Conservation (phyloP, 2,888 invertebrate species). For the Urechis unicinctus region DNA sequence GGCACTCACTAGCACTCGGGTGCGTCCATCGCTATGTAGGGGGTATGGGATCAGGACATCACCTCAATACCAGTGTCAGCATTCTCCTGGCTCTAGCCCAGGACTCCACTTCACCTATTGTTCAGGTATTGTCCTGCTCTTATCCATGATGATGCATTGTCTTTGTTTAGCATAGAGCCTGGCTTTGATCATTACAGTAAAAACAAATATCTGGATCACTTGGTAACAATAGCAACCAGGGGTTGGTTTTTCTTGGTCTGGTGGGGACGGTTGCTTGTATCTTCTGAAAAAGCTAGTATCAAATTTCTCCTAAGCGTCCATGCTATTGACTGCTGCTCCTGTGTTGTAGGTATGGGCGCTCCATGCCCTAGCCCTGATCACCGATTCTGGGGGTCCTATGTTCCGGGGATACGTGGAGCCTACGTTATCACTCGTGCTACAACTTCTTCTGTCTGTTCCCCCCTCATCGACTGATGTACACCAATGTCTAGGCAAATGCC, state of each 20-base stretch:
- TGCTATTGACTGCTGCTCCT: neutral
- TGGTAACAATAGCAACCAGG: neutral
- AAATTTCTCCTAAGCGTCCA: neutral
- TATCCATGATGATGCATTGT: neutral
- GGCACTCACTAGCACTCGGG: conserved; percentile 86
- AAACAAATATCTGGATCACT: neutral
- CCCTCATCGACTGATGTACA: conserved; percentile 83
- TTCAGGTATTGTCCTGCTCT: conserved; percentile 63
- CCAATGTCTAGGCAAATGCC: conserved; percentile 83
- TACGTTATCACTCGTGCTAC: conserved; percentile 80
- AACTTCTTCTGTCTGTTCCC: conserved; percentile 81
- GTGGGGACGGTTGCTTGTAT: no score
- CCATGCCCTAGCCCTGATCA: conserved; percentile 88
- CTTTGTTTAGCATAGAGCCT: neutral
- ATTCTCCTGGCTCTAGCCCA: conserved; percentile 89
- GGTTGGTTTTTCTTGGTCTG: neutral
- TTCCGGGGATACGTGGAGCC: conserved; percentile 96
- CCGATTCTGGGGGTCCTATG: conserved; percentile 98
- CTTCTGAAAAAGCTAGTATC: no score
- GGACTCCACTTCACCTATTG: conserved; percentile 83
- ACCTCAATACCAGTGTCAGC: conserved; percentile 87
- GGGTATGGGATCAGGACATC: conserved; percentile 91
- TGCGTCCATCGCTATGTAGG: conserved; percentile 93
- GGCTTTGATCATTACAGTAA: neutral
- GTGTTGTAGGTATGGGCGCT: conserved; percentile 81